Evolutionary conservation across 2,113 vertebrate genomes (phyloP).

Genomic region (Okapia johnstoni): DNA sequence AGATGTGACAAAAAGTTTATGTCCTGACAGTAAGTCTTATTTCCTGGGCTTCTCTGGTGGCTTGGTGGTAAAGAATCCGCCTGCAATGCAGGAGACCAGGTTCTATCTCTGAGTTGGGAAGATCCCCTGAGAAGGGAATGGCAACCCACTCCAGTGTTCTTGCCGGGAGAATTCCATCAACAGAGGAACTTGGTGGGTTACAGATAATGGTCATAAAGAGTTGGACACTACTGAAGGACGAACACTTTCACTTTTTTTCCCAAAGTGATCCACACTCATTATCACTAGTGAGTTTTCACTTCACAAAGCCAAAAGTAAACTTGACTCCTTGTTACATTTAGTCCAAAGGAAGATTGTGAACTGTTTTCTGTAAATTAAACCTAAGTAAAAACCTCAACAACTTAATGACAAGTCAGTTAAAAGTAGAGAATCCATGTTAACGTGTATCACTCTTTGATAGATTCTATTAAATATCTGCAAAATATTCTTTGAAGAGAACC

Average conservation of each 20-base stretch:
- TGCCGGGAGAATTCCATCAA: neutral
- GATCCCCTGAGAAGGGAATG: neutral
- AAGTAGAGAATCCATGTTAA: neutral
- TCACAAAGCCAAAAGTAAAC: neutral
- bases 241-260: neutral
- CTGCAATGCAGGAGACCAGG: neutral
- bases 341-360: slow-evolving; percentile 22
- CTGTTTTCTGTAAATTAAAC: slow-evolving; percentile 1
- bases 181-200: neutral
- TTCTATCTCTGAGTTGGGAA: neutral
- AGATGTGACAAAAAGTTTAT: slow-evolving; percentile 50
- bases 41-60: neutral
- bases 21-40: slow-evolving; percentile 26
- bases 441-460: neutral
- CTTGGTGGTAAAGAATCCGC: neutral
- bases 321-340: neutral
- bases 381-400: neutral
- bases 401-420: neutral
- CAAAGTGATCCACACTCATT: slow-evolving; percentile 35
- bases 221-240: neutral
- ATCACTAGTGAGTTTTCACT: neutral
- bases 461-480: neutral
- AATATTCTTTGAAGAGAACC: neutral
- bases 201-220: neutral
- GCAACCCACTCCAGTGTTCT: neutral